These are phyloP conservation scores for Megalops atlanticus DNA, from an alignment of 2,113 vertebrate genomes.

Conservation along the genomic window DNA sequence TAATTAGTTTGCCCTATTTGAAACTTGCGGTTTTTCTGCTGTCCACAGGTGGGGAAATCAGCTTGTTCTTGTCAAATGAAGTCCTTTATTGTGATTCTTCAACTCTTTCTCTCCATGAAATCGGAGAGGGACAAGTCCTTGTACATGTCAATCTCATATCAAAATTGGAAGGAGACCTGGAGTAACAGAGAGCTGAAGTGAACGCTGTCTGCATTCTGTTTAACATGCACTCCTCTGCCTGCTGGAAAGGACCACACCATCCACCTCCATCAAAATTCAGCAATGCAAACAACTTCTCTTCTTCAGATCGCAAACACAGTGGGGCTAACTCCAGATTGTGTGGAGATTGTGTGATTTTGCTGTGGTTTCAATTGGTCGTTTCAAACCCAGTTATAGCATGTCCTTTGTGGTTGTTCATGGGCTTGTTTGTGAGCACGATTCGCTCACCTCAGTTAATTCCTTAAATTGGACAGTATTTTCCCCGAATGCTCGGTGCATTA, in stretches of 20 bases:
- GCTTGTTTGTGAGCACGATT: no score
- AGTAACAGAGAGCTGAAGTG: not conserved
- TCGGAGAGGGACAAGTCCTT: not conserved
- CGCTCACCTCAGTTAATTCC: no score
- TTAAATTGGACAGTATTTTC: no score
- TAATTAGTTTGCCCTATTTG: constrained; percentile 35
- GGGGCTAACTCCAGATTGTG: no score
- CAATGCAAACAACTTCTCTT: not conserved
- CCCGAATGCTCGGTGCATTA: constrained; percentile 9
- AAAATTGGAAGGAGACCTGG: no score
- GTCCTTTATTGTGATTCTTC: not conserved
- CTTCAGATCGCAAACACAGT: no score
- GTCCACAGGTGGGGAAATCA: not conserved
- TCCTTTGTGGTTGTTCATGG: no score
- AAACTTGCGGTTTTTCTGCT: not conserved
- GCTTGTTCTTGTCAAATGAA: not conserved
- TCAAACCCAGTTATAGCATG: no score
- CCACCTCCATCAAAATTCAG: no score
- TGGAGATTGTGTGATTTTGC: no score
- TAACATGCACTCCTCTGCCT: not conserved
- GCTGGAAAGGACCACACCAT: not conserved
- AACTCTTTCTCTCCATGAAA: not conserved
- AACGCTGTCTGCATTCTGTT: not conserved
- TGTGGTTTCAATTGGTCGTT: no score
- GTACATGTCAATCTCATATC: no score